These are phyloP conservation scores for Podargus strigoides DNA, from an alignment of 2,797 vertebrate species.

Conservation along the genomic window DNA sequence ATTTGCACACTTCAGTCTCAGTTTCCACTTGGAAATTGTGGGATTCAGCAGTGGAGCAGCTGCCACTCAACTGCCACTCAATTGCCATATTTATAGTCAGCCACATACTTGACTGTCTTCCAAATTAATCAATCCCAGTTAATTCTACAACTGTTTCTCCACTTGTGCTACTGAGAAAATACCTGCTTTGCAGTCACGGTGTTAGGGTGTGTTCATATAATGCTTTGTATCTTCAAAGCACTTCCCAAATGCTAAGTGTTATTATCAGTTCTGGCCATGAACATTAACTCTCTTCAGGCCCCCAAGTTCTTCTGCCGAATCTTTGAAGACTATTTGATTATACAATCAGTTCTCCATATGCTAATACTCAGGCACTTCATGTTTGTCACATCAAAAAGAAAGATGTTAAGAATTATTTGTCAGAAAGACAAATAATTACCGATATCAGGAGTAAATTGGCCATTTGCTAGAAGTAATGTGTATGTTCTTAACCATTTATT, in stretches of 20 bases:
- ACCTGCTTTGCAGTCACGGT: not conserved
- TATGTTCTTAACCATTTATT: not conserved
- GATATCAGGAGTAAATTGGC: conserved; percentile 30
- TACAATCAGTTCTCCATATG: conserved; percentile 46
- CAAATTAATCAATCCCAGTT: not conserved
- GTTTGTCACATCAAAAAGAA: conserved; percentile 61
- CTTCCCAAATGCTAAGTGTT: not conserved
- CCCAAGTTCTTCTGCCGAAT: conserved; percentile 21
- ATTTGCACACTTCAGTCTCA: not conserved
- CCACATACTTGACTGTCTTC: not conserved
- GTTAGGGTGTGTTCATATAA: not conserved
- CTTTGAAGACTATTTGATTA: conserved; percentile 70
- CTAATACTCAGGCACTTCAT: conserved; percentile 33
- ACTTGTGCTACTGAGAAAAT: not conserved
- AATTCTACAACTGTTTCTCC: not conserved
- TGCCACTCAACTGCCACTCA: not conserved
- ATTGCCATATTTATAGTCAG: not conserved
- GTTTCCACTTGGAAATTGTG: not conserved
- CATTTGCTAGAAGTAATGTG: not conserved
- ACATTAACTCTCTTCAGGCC: conserved; percentile 34
- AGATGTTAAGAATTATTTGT: not conserved
- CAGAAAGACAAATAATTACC: conserved; percentile 11
- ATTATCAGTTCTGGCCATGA: not conserved
- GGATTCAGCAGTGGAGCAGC: not conserved
- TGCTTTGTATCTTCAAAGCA: not conserved